Evolutionary conservation across 2,888 invertebrate species (phyloP), one percentile per base, ranked within the genome.

Genomic region (Tyria jacobaeae): DNA sequence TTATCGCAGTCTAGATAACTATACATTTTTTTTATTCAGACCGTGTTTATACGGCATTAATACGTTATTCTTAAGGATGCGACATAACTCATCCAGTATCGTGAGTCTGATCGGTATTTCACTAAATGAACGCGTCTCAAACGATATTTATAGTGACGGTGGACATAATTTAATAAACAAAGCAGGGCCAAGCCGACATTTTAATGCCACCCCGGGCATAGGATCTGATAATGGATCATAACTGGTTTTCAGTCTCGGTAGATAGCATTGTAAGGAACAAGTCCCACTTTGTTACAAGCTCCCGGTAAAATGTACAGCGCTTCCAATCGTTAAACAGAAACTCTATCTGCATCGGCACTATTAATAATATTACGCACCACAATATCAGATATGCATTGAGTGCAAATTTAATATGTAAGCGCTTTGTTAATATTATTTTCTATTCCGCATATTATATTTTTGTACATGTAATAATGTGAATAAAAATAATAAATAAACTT

Each of bases 141-240:
- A 75, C 81, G 83, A 89, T 91, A 92, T 92, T 92, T 91, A 92
- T 92, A 89, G 91, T 84, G 79, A 76, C 84, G 85, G 88, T 87
- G 90, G 91, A 93, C 92, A 92, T 93, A 92, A 93, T 94, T 93
- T 94, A 94, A 94, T 94, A 94, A 94, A 94, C 94, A 93, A 94
- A 93, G 92, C 92, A 91, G 90, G 84, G 78, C 82, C 86, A 76
- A 84, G 84, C 83, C 81, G 86, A 89, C 88, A 81, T 88, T 91
- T 92, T 92, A 92, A 88, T 90, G 89, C 89, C 92, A 92, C 92
- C 92, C 90, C 88, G 78, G 89, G 89, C 90, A 87, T 87, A 84
- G 86, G 86, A 93, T 94, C 93, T 88, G 94, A 94, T 94, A 94
- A 87, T 89, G 89, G 83, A 84, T 89, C 90, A 89, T 90, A 94